phyloP scores from a whole-genome alignment of 1,140 invertebrate genomes.

The Tetramorium alpestre region DNA sequence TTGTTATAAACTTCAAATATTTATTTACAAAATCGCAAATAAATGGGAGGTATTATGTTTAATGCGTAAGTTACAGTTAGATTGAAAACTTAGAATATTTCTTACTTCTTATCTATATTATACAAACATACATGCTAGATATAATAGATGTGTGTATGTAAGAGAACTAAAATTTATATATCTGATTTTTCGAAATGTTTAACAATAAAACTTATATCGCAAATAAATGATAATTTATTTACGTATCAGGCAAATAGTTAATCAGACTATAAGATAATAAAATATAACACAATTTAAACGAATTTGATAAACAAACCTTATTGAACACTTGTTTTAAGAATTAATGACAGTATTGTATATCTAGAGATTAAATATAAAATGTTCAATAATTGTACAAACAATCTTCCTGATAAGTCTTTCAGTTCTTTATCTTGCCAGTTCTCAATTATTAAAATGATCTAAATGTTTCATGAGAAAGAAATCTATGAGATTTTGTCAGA shows the following conservation, averaged over 20 bases:
- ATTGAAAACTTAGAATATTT: constrained; percentile 59
- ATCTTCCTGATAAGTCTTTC: constrained; percentile 46
- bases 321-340: constrained; percentile 41
- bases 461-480: constrained; percentile 26
- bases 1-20: constrained; percentile 59
- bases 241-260: background rate
- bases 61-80: constrained; percentile 62
- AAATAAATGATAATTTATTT: constrained; percentile 34
- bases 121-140: constrained; percentile 49
- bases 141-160: constrained; percentile 50
- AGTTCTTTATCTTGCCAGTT: constrained; percentile 67
- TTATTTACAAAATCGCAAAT: constrained; percentile 64
- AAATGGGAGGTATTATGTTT: constrained; percentile 63
- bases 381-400: constrained; percentile 44
- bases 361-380: constrained; percentile 42
- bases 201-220: constrained; percentile 10
- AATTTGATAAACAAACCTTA: constrained; percentile 45
- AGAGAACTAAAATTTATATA: constrained; percentile 2
- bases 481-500: constrained; percentile 29
- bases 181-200: background rate
- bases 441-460: constrained; percentile 48
- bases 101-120: constrained; percentile 67
- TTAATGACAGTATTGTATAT: constrained; percentile 42
- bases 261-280: constrained; percentile 39
- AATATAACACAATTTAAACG: constrained; percentile 17